Evolutionary conservation across 2,113 vertebrate genomes (phyloP).

Genomic region (Gymnocephalus cernua): DNA sequence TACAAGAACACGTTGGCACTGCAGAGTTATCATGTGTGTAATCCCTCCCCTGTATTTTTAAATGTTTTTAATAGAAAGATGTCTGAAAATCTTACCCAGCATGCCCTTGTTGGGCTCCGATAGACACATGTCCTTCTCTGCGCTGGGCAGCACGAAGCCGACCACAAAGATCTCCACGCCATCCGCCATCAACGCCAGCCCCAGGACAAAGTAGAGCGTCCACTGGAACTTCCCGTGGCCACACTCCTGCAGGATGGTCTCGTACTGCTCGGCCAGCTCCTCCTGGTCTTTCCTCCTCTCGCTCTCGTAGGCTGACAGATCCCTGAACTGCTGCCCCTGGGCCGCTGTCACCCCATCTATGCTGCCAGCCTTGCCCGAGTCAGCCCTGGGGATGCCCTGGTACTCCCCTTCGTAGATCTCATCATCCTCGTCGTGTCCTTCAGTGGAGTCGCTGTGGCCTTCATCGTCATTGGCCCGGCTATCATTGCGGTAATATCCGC

Average conservation of each 20-base stretch:
- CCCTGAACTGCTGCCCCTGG: conserved; percentile 84
- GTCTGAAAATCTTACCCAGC: conserved; percentile 88
- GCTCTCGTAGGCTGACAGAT: conserved; percentile 83
- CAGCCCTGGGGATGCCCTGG: conserved; percentile 94
- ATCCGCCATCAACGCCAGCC: conserved; percentile 96
- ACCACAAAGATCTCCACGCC: conserved; percentile 98
- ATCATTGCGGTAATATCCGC: conserved; percentile 87
- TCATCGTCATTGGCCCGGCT: conserved; percentile 91
- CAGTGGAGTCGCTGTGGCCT: conserved; percentile 95
- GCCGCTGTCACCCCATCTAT: conserved; percentile 64
- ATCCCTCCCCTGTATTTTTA: neutral
- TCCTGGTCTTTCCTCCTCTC: conserved; percentile 91
- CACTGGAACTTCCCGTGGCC: conserved; percentile 98
- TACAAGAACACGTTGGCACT: neutral
- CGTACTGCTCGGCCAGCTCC: conserved; percentile 95
- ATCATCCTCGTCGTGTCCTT: conserved; percentile 96
- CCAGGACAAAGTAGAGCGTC: conserved; percentile 97
- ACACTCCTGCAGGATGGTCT: conserved; percentile 95
- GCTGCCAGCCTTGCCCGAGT: conserved; percentile 86
- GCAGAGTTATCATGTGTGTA: neutral
- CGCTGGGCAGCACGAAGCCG: conserved; percentile 96
- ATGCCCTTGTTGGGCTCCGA: conserved; percentile 99
- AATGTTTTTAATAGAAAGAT: neutral
- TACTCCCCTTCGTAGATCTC: conserved; percentile 99
- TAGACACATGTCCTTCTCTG: conserved; percentile 98